phyloP scores from a whole-genome alignment of 2,113 vertebrate species.

The Raja brachyura region DNA sequence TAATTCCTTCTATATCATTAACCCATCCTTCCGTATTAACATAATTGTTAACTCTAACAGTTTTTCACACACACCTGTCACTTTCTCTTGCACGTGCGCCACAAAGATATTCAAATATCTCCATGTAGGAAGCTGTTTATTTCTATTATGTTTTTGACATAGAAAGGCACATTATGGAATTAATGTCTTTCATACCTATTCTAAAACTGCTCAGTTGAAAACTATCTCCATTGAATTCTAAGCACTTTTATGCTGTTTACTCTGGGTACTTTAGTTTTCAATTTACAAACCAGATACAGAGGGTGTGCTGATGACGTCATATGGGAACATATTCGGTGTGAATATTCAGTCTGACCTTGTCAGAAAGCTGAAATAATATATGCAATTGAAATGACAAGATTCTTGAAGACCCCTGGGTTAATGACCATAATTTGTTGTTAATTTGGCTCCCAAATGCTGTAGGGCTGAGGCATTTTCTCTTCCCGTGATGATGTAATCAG shows the following conservation, averaged over 20 bases:
- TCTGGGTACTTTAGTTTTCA: neutral
- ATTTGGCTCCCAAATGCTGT: neutral
- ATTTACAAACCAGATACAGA: neutral
- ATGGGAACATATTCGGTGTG: neutral
- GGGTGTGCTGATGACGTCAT: neutral
- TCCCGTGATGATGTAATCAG: constrained; percentile 15
- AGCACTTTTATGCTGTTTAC: neutral
- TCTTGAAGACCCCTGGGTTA: constrained; percentile 15
- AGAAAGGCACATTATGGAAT: neutral
- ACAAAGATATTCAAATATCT: constrained; percentile 5
- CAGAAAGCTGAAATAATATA: constrained; percentile 31
- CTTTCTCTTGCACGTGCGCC: neutral
- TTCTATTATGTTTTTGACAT: constrained; percentile 4
- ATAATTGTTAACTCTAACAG: constrained; percentile 39
- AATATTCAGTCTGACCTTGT: constrained; percentile 15
- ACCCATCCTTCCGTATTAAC: constrained; percentile 52
- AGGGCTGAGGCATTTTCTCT: constrained; percentile 3
- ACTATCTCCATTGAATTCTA: neutral
- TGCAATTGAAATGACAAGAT: constrained; percentile 27
- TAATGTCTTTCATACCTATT: neutral
- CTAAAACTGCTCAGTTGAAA: neutral
- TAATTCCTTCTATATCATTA: constrained; percentile 49
- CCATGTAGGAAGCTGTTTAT: neutral
- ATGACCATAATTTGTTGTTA: constrained; percentile 22
- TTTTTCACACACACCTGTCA: neutral